Evolutionary conservation across 2,888 invertebrate genomes (phyloP), one percentile per base, ranked within the genome.

Genomic region (Limnephilus lunatus): DNA sequence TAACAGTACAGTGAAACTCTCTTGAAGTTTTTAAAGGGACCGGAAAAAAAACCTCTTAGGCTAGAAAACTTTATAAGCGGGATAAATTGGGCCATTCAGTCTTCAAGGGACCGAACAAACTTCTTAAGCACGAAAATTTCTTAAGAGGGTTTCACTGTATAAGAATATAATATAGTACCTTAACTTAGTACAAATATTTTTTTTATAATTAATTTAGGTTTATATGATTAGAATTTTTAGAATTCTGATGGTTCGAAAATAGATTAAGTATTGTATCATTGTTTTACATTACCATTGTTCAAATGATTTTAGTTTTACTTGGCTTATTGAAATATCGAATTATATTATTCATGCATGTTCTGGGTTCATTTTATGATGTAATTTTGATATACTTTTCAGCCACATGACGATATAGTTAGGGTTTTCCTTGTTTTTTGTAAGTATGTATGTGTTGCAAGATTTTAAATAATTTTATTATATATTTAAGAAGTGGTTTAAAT

Each of bases 161-260:
- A 82, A 32, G 35, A 83, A 39, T 4, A 25, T 83, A 83, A 32
- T 15, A 4, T 11, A 83, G 19, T 35, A 35, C 35, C 19, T 35
- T 83, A 83, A 35, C 35, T 31, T 83, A 35, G 35, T 83, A 83
- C 83, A 83, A 83, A 35, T 83, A 83, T 32, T 35, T 35, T 35
- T 35, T 83, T 35, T 35, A 35, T 35, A 15, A 25, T 32, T n/a
- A 83, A 25, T 35, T 25, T 35, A 83, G 12, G 35, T 83, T 83
- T 35, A 83, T 68, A 25, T n/a, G 68, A 68, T 25, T n/a, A 68
- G 68, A 68, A 68, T 68, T 68, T 68, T 68, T 25, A 25, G 7
- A 68, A 68, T 68, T 68, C 68, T 68, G 9, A 25, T 25, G 68
- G 2, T 68, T 7, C 9, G n/a, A 25, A 68, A 25, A 68, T 68